Evolutionary conservation across 2,888 invertebrate species (phyloP), one percentile per base, ranked within the genome.

Genomic region (Rosalia funebris): DNA sequence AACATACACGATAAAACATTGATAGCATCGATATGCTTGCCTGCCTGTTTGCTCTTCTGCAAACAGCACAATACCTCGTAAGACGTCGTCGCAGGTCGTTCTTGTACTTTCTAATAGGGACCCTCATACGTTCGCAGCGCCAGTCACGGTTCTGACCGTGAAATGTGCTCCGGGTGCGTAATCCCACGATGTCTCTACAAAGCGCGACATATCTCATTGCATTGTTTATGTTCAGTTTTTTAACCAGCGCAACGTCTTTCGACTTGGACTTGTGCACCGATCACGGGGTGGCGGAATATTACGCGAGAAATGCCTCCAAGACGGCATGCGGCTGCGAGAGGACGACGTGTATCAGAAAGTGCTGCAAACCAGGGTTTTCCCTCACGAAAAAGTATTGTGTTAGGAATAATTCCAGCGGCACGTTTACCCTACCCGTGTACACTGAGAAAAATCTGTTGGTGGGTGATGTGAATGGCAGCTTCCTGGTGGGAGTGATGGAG

Each of bases 321-420:
- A 12, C 9, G 12, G n/a, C 1, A 4, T 50, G 57, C 20, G 45
- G 37, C 11, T 57, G 50, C 12, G 44, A 36, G 19, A 19, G 36
- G 20, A 20, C 19, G 0, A 47, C 31, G 9, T 59, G 59, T 16
- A 32, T 59, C 9, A 39, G 54, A 11, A 59, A 54, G 39, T 59
- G 59, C 36, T 59, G 59, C 42, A 59, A 41, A 42, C 45, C 47
- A 1, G 59, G 59, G 9, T 59, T 14, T 48, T 48, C 11, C 17
- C 11, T 60, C 9, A 19, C 12, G 0, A 16, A 19, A 11, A 32
- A 16, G 14, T 46, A 12, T 2, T 59, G 59, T 19, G 45, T 46
- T 31, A 31, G 19, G 12, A 20, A 34, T 14, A 41, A 16, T 11
- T 11, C 36, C 19, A 41, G 41, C 20, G 17, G 15, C 32, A n/a